A percentile compares a stretch with the other conserved stretches of the same genome.
Conservation (phyloP, 2,113 vertebrate species). For the Indicator indicator region DNA sequence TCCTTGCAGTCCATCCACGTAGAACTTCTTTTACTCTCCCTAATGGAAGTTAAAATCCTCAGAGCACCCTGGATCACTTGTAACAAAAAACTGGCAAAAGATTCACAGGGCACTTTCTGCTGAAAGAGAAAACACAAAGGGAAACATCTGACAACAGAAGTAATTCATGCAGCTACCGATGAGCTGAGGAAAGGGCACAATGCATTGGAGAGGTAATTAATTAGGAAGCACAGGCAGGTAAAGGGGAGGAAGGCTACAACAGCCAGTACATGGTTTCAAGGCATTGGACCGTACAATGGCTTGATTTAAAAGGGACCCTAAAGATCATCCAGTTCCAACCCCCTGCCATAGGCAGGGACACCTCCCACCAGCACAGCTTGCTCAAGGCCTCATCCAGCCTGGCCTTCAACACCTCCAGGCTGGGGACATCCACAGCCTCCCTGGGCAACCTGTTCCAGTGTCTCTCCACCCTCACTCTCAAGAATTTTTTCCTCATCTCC, state of each 20-base stretch:
- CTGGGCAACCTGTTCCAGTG: no score
- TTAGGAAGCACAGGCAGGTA: background rate
- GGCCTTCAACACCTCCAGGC: no score
- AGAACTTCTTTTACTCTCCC: background rate
- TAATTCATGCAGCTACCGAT: background rate
- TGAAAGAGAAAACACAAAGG: background rate
- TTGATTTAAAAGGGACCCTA: no score
- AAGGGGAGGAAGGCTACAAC: background rate
- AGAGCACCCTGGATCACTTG: background rate
- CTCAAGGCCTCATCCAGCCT: no score
- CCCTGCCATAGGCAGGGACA: no score
- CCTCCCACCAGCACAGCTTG: no score
- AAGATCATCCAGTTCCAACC: no score
- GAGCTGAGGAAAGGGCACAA: rapidly evolving
- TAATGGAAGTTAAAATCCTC: background rate
- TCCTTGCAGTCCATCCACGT: background rate
- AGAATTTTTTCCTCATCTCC: no score
- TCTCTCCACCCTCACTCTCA: no score
- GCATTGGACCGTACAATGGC: no score
- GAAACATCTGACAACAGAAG: background rate
- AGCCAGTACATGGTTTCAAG: background rate
- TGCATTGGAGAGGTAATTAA: background rate
- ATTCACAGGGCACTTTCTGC: background rate
- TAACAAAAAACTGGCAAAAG: background rate
- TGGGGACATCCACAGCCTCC: no score